phyloP scores from a whole-genome alignment of 2,888 invertebrate species.

The Hyppa rectilinea region DNA sequence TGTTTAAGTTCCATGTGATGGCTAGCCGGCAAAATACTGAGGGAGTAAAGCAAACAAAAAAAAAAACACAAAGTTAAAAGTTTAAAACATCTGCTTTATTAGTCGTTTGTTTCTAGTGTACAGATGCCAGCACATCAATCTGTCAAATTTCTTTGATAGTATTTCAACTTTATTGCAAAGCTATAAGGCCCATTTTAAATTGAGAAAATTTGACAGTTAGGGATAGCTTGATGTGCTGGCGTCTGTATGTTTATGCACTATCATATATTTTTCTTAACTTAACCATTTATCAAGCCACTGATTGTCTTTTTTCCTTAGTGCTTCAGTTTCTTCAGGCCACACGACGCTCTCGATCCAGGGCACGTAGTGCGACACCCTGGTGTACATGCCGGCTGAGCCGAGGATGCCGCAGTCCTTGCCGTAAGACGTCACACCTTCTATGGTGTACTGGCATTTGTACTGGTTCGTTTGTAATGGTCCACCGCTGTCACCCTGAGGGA shows the following conservation, averaged over 20 bases:
- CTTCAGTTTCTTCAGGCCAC: conserved; percentile 83
- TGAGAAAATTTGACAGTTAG: too few species aligned
- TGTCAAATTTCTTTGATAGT: too few species aligned
- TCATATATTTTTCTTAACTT: not conserved
- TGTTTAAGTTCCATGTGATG: too few species aligned
- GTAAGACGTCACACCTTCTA: conserved; percentile 88
- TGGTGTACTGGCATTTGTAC: conserved; percentile 83
- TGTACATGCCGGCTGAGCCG: conserved; percentile 90
- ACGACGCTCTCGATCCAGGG: conserved; percentile 91
- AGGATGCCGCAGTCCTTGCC: conserved; percentile 81
- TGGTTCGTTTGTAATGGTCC: conserved; percentile 63
- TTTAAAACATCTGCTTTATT: not conserved
- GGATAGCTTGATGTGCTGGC: too few species aligned
- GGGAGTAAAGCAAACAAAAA: too few species aligned
- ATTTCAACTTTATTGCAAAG: too few species aligned
- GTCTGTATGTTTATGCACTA: not conserved
- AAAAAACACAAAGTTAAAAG: too few species aligned
- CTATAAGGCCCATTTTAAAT: too few species aligned
- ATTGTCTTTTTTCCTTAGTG: conserved; percentile 1
- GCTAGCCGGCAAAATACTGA: too few species aligned
- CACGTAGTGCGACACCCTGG: conserved; percentile 87
- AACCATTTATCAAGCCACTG: conserved; percentile 31
- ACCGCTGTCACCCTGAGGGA: conserved; percentile 60
- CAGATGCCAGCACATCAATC: too few species aligned
- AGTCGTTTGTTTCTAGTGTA: not conserved